phyloP scores from a whole-genome alignment of 2,888 invertebrate species.

The Urechis unicinctus region DNA sequence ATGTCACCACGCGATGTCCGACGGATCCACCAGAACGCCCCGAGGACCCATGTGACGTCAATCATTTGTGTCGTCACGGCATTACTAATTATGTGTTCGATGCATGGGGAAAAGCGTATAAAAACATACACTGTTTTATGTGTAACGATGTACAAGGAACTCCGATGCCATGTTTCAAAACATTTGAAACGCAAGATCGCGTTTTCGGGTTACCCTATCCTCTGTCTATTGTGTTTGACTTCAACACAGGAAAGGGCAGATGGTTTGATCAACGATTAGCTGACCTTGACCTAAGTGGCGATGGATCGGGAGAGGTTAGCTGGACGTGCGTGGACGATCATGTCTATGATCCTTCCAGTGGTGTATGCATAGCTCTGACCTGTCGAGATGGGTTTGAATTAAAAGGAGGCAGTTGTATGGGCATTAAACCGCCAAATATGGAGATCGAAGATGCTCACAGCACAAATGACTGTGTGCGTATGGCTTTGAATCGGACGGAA shows the following conservation, averaged over 20 bases:
- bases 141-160: no score
- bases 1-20: background rate
- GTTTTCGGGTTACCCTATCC: background rate
- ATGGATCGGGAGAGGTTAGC: background rate
- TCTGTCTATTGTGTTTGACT: conserved; percentile 1
- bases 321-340: background rate
- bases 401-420: background rate
- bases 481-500: conserved; percentile 1
- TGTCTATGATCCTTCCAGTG: background rate
- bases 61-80: background rate
- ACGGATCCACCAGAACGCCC: background rate
- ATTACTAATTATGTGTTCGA: background rate
- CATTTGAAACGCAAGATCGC: background rate
- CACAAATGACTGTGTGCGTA: background rate
- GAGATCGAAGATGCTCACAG: no score
- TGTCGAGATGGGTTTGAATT: background rate
- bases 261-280: no score
- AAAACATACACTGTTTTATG: background rate
- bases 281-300: background rate
- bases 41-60: background rate
- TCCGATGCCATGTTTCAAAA: no score
- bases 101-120: background rate
- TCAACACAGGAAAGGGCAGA: background rate
- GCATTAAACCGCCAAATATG: background rate
- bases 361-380: background rate